These are phyloP conservation scores for Penaeus chinensis DNA, from an alignment of 1,140 invertebrate species.

Conservation along the genomic window DNA sequence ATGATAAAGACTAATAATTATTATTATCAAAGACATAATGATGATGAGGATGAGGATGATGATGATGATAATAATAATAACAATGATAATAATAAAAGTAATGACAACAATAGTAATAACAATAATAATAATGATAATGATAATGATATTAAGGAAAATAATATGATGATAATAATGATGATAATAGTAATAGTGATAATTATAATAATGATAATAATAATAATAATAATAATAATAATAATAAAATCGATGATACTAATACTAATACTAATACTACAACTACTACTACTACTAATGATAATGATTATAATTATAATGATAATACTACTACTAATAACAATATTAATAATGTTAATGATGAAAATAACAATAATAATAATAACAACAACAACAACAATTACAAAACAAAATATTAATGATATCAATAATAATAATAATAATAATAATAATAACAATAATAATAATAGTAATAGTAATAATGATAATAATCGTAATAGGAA, in stretches of 20 bases:
- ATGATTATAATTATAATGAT: background rate
- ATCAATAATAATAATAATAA: background rate
- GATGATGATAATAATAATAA: no score
- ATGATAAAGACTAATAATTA: no score
- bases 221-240: constrained; percentile 8
- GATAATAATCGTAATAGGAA: background rate
- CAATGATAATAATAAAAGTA: no score
- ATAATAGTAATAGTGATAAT: background rate
- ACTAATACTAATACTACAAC: background rate
- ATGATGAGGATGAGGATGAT: no score
- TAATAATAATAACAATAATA: background rate
- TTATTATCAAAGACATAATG: no score
- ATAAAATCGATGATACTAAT: background rate
- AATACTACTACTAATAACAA: background rate
- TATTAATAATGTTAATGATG: background rate
- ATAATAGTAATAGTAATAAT: background rate
- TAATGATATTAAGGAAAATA: no score
- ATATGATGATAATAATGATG: no score
- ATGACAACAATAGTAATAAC: no score
- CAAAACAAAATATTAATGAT: background rate
- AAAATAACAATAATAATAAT: background rate
- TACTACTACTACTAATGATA: background rate
- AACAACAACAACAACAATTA: background rate
- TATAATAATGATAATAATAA: background rate
- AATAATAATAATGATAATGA: no score